phyloP scores from a whole-genome alignment of 2,888 invertebrate species.

The Smittia sp. region DNA sequence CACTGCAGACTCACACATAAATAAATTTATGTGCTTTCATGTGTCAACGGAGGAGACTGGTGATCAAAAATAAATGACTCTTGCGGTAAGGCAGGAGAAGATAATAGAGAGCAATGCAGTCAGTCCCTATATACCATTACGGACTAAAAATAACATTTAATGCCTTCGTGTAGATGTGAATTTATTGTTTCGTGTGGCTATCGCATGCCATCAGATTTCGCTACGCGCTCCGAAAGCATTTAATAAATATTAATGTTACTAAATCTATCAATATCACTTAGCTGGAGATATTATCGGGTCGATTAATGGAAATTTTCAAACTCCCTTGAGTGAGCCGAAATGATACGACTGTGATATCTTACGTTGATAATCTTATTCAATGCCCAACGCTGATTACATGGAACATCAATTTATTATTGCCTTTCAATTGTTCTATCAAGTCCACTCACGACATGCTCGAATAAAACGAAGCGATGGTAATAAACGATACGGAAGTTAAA shows the following conservation, averaged over 20 bases:
- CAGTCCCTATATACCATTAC: background rate
- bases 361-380: constrained; percentile 4
- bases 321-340: background rate
- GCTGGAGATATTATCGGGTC: background rate
- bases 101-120: constrained; percentile 2
- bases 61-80: constrained; percentile 32
- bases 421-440: background rate
- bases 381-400: background rate
- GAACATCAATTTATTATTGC: constrained; percentile 6
- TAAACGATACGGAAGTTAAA: no score
- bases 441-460: background rate
- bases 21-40: constrained; percentile 9
- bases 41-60: constrained; percentile 13
- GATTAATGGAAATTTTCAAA: constrained; percentile 31
- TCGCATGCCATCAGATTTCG: constrained; percentile 2
- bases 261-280: constrained; percentile 38
- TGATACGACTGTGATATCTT: background rate
- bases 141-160: constrained; percentile 31
- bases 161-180: background rate
- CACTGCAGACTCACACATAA: constrained; percentile 2
- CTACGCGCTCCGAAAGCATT: background rate
- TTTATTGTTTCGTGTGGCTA: constrained; percentile 23
- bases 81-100: background rate
- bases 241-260: constrained; percentile 33
- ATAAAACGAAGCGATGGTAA: background rate